Percentiles rank a stretch among this genome's conserved stretches.
phyloP scores from a whole-genome alignment of 2,113 vertebrate species.

The Empidonax traillii region DNA sequence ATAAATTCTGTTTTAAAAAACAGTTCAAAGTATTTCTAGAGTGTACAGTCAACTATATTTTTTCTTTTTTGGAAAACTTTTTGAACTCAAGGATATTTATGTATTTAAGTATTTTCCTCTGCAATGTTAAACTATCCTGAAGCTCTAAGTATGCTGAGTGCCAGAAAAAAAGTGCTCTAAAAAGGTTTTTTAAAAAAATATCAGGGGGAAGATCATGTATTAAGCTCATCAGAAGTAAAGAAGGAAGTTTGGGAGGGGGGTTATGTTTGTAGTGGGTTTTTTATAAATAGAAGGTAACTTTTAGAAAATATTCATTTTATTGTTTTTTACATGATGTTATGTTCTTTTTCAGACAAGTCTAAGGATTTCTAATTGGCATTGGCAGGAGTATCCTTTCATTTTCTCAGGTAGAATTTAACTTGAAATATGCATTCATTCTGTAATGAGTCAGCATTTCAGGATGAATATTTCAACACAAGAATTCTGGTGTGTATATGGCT shows the following conservation, averaged over 20 bases:
- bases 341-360: background rate
- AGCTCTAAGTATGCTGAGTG: background rate
- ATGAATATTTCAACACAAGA: background rate
- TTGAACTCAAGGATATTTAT: background rate
- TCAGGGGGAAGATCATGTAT: background rate
- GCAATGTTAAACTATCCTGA: background rate
- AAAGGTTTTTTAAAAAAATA: background rate
- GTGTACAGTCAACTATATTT: background rate
- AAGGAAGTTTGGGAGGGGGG: background rate
- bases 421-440: background rate
- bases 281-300: background rate
- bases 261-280: background rate
- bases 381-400: background rate
- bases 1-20: background rate
- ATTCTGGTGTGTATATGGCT: background rate
- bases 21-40: background rate
- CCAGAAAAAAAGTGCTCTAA: conserved; percentile 1
- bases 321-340: background rate
- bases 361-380: background rate
- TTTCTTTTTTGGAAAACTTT: background rate
- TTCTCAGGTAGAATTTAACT: background rate
- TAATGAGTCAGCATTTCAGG: background rate
- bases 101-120: background rate
- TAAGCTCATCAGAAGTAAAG: conserved; percentile 19
- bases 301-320: background rate